Percentiles rank a stretch among this genome's conserved stretches.
These are phyloP conservation scores for Diploscapter pachys DNA, from an alignment of 1,140 invertebrate genomes.

Conservation along the genomic window DNA sequence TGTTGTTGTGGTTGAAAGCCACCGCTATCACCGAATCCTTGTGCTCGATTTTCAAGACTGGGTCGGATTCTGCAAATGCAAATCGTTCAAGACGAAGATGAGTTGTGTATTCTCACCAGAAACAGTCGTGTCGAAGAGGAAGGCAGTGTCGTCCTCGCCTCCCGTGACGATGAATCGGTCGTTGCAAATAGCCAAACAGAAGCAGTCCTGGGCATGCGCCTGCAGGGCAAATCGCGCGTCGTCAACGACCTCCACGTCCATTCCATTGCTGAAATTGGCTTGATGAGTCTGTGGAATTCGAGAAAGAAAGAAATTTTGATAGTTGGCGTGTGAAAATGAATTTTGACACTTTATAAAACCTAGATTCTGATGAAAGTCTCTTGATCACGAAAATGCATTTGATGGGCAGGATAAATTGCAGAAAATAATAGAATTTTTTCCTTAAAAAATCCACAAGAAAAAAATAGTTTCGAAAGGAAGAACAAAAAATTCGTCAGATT, in stretches of 20 bases:
- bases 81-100: too few species aligned
- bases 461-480: too few species aligned
- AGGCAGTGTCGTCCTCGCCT: conserved; percentile 39
- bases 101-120: conserved; percentile 1
- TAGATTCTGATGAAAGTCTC: too few species aligned
- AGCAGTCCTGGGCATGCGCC: conserved; percentile 32
- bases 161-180: conserved; percentile 34
- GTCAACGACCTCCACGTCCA: conserved; percentile 33
- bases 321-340: too few species aligned
- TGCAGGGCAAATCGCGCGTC: conserved; percentile 18
- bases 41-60: conserved; percentile 35
- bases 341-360: too few species aligned
- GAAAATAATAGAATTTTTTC: too few species aligned
- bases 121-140: conserved; percentile 33
- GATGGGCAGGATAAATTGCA: too few species aligned
- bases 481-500: too few species aligned
- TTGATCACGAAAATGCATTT: too few species aligned
- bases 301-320: too few species aligned
- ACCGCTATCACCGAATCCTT: conserved; percentile 37
- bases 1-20: conserved; percentile 33
- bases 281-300: too few species aligned
- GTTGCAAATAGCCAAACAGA: conserved; percentile 18
- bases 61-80: conserved; percentile 21
- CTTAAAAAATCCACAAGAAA: too few species aligned
- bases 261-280: conserved; percentile 8